Evolutionary conservation across 1,140 invertebrate species (phyloP).

Genomic region (Mamestra configurata): DNA sequence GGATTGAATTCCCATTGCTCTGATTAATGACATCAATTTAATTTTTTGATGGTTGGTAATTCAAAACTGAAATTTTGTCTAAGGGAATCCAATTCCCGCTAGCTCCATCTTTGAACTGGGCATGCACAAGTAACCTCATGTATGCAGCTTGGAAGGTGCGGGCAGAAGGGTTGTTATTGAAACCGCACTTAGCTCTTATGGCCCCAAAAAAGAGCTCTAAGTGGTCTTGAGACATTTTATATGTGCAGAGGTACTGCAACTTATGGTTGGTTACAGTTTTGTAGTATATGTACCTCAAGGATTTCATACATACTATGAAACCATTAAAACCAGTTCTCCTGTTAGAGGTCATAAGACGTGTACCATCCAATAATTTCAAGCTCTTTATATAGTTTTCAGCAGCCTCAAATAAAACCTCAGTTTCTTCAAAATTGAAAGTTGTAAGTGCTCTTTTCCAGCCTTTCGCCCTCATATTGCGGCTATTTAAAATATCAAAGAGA

Average conservation of each 20-base stretch:
- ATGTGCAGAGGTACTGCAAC: constrained; percentile 41
- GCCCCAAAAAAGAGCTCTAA: no score
- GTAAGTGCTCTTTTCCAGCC: constrained; percentile 45
- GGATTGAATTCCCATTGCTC: no score
- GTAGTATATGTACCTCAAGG: constrained; percentile 24
- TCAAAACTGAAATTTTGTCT: no score
- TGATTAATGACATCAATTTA: no score
- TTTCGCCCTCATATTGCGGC: constrained; percentile 54
- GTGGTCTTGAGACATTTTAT: constrained; percentile 57
- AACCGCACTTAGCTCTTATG: constrained; percentile 51
- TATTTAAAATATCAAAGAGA: constrained; percentile 69
- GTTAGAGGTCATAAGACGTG: constrained; percentile 28
- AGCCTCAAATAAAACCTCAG: not conserved
- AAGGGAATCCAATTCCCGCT: no score
- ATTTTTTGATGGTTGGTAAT: no score
- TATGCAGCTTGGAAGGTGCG: constrained; percentile 4
- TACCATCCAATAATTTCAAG: constrained; percentile 23
- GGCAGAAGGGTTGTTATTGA: constrained; percentile 48
- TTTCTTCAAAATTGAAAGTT: constrained; percentile 23
- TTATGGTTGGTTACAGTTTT: not conserved
- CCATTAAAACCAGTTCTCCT: constrained; percentile 43
- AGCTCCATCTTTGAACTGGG: not conserved
- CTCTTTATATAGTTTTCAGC: no score
- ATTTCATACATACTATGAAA: constrained; percentile 41
- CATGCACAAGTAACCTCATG: no score